These are phyloP conservation scores for Tortrix viridana DNA, from an alignment of 2,888 invertebrate species.

Conservation along the genomic window DNA sequence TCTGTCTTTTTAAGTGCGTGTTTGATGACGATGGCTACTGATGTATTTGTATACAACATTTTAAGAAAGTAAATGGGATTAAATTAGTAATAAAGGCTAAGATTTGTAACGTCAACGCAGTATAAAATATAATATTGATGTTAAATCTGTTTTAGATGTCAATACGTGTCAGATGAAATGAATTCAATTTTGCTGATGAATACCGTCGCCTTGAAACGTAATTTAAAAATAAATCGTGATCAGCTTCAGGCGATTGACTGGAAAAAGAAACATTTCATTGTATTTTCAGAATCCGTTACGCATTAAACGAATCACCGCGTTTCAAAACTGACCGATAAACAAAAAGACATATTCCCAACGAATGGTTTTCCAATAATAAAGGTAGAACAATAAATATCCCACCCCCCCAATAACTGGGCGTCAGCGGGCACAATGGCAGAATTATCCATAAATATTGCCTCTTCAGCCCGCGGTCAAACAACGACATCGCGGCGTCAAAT, in stretches of 20 bases:
- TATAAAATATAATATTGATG: too few species aligned
- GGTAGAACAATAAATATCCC: slow-evolving; percentile 38
- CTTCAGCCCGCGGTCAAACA: slow-evolving; percentile 28
- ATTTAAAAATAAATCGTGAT: not conserved
- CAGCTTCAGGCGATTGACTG: not conserved
- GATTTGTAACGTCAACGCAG: too few species aligned
- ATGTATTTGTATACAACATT: not conserved
- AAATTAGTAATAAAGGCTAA: too few species aligned
- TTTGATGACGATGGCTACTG: slow-evolving; percentile 12
- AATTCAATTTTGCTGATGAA: too few species aligned
- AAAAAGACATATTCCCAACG: slow-evolving; percentile 32
- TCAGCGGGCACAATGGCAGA: slow-evolving; percentile 36
- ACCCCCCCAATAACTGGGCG: slow-evolving; percentile 30
- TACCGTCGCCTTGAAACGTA: not conserved
- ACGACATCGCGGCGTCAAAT: slow-evolving; percentile 30
- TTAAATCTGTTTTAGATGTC: too few species aligned
- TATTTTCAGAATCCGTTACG: not conserved
- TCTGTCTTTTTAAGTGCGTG: slow-evolving; percentile 12
- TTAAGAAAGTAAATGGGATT: too few species aligned
- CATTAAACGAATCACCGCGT: slow-evolving; percentile 18
- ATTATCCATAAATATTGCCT: slow-evolving; percentile 42
- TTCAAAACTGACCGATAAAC: slow-evolving; percentile 22
- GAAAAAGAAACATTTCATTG: not conserved
- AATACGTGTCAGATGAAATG: too few species aligned
- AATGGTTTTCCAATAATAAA: slow-evolving; percentile 35